Evolutionary conservation across 2,797 vertebrate genomes (phyloP).

Genomic region (Macroramphosus scolopax): DNA sequence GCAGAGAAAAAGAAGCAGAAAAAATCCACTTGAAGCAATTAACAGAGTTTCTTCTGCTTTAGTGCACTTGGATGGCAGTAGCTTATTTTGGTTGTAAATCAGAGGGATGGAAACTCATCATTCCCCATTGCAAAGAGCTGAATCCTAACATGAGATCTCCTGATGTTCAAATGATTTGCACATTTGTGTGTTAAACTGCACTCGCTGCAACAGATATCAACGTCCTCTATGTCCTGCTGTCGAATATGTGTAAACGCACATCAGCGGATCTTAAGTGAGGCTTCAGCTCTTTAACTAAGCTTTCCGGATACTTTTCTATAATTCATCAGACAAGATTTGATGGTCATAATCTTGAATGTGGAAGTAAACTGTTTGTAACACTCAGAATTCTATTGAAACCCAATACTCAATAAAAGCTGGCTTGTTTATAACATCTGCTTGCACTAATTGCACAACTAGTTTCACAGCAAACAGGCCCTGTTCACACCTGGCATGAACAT

Average conservation of each 20-base stretch:
- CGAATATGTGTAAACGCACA: constrained; percentile 10
- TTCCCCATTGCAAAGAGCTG: constrained; percentile 41
- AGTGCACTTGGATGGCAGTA: constrained; percentile 57
- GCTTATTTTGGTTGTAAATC: constrained; percentile 43
- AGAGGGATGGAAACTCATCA: constrained; percentile 19
- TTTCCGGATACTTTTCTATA: constrained; percentile 42
- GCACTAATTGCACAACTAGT: constrained; percentile 11
- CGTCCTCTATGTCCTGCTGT: constrained; percentile 16
- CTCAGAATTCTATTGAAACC: constrained; percentile 41
- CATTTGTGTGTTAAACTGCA: no score
- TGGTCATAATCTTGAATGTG: constrained; percentile 24
- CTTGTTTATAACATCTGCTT: constrained; percentile 56
- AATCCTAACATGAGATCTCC: constrained; percentile 52
- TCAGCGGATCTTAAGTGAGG: constrained; percentile 36
- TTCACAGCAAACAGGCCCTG: not conserved
- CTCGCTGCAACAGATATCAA: constrained; percentile 12
- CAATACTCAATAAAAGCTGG: constrained; percentile 65
- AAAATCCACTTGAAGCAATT: constrained; percentile 72
- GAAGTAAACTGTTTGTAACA: constrained; percentile 40
- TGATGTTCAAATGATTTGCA: constrained; percentile 12
- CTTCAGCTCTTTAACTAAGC: constrained; percentile 30
- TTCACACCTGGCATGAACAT: no score
- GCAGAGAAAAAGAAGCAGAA: constrained; percentile 87
- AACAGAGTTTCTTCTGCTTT: constrained; percentile 21
- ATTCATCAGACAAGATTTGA: constrained; percentile 26